phyloP scores from a whole-genome alignment of 2,113 vertebrate species.

The Jacana jacana region DNA sequence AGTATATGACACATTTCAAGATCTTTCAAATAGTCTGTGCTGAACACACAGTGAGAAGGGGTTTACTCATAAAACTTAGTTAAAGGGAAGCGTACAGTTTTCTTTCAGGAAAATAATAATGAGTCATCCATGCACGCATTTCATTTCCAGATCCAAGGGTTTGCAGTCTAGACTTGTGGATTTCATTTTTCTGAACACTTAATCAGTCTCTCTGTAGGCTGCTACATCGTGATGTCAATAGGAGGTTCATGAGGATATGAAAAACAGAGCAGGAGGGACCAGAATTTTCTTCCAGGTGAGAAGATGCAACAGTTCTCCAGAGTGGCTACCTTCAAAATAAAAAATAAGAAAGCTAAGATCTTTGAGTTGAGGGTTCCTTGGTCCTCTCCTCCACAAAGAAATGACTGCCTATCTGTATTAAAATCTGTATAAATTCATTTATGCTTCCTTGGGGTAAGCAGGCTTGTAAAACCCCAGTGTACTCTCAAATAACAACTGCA shows the following conservation, averaged over 20 bases:
- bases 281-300: not conserved
- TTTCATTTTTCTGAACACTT: slow-evolving; percentile 55
- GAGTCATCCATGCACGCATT: slow-evolving; percentile 49
- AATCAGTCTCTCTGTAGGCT: slow-evolving; percentile 34
- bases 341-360: not conserved
- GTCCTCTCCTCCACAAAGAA: not conserved
- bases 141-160: slow-evolving; percentile 57
- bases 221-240: slow-evolving; percentile 46
- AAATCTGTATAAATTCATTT: not conserved
- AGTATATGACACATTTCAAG: slow-evolving; percentile 9
- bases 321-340: not conserved
- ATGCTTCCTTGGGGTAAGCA: not conserved
- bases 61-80: slow-evolving; percentile 24
- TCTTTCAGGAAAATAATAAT: slow-evolving; percentile 53
- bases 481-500: not conserved
- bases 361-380: not conserved
- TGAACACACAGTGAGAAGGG: slow-evolving; percentile 15
- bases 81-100: not conserved
- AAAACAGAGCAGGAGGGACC: not conserved
- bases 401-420: not conserved
- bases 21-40: slow-evolving; percentile 8
- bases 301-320: not conserved
- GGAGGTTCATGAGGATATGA: slow-evolving; percentile 14
- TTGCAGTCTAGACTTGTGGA: slow-evolving; percentile 53
- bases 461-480: not conserved